Percentiles rank a stretch among this genome's conserved stretches.
Evolutionary conservation across 2,797 vertebrate genomes (phyloP).

Genomic region (Champsocephalus esox): DNA sequence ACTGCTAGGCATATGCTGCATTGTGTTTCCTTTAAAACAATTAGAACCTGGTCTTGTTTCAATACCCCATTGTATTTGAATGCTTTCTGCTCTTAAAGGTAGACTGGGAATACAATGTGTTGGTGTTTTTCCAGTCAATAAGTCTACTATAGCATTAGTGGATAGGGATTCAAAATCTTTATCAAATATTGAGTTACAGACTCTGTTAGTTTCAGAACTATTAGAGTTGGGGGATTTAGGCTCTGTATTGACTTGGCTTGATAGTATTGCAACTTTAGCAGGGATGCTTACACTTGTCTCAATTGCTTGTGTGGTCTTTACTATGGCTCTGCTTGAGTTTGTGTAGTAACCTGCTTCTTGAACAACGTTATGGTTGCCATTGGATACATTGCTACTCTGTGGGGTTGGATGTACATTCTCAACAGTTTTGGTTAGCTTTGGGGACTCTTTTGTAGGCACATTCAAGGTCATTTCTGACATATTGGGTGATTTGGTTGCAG

Average conservation of each 20-base stretch:
- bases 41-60: constrained; percentile 23
- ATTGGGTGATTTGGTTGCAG: constrained; percentile 26
- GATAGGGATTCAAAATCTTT: constrained; percentile 11
- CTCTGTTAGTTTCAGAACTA: constrained; percentile 14
- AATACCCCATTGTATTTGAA: background rate
- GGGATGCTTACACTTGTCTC: constrained; percentile 9
- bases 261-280: constrained; percentile 22
- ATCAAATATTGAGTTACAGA: constrained; percentile 13
- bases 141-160: background rate
- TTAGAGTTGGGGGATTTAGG: background rate
- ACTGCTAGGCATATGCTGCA: background rate
- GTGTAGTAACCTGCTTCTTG: constrained; percentile 20
- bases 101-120: constrained; percentile 4
- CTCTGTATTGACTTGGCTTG: constrained; percentile 16
- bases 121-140: constrained; percentile 11
- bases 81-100: constrained; percentile 27
- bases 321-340: constrained; percentile 26
- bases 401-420: constrained; percentile 17
- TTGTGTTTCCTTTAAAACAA: constrained; percentile 24
- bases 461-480: constrained; percentile 8
- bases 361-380: constrained; percentile 20
- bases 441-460: constrained; percentile 17
- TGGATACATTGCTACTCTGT: background rate
- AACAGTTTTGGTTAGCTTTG: background rate
- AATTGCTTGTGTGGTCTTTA: background rate